Evolutionary conservation across 1,140 invertebrate genomes (phyloP).

Genomic region (Drosophila ercepeae): DNA sequence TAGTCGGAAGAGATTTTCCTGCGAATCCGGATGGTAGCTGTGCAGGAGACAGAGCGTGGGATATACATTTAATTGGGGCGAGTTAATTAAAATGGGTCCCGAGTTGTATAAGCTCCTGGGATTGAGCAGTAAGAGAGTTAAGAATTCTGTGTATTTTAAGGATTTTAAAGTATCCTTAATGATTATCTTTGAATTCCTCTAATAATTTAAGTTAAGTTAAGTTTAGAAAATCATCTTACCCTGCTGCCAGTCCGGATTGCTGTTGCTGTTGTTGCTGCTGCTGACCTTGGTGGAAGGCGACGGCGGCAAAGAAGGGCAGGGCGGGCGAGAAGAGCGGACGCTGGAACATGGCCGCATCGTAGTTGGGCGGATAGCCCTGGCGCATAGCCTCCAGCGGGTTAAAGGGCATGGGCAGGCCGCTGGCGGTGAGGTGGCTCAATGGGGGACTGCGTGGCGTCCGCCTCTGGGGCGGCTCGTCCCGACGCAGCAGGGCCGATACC

Average conservation of each 20-base stretch:
- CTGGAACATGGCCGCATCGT: slow-evolving; percentile 78
- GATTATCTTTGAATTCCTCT: too few species aligned
- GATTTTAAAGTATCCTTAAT: too few species aligned
- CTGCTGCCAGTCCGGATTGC: slow-evolving; percentile 52
- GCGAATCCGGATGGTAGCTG: slow-evolving; percentile 82
- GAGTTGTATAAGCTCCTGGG: slow-evolving; percentile 1
- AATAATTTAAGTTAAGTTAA: background rate
- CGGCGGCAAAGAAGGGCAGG: slow-evolving; percentile 79
- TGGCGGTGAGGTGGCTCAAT: slow-evolving; percentile 75
- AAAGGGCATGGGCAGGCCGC: slow-evolving; percentile 69
- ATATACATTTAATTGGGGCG: slow-evolving; percentile 65
- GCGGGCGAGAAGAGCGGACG: slow-evolving; percentile 80
- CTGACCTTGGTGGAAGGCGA: slow-evolving; percentile 83
- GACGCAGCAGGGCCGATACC: slow-evolving; percentile 90
- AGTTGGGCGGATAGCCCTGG: slow-evolving; percentile 71
- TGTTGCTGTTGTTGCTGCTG: slow-evolving; percentile 64
- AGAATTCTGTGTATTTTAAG: too few species aligned
- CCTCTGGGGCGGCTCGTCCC: slow-evolving; percentile 87
- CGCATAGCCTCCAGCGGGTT: slow-evolving; percentile 84
- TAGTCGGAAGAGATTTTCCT: slow-evolving; percentile 83
- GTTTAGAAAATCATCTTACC: slow-evolving; percentile 41
- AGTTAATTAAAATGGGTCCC: slow-evolving; percentile 56
- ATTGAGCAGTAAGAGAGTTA: too few species aligned
- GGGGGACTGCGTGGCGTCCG: slow-evolving; percentile 68
- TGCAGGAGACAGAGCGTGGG: background rate